These are phyloP conservation scores for Platichthys flesus DNA, from an alignment of 2,113 vertebrate genomes.

Conservation along the genomic window DNA sequence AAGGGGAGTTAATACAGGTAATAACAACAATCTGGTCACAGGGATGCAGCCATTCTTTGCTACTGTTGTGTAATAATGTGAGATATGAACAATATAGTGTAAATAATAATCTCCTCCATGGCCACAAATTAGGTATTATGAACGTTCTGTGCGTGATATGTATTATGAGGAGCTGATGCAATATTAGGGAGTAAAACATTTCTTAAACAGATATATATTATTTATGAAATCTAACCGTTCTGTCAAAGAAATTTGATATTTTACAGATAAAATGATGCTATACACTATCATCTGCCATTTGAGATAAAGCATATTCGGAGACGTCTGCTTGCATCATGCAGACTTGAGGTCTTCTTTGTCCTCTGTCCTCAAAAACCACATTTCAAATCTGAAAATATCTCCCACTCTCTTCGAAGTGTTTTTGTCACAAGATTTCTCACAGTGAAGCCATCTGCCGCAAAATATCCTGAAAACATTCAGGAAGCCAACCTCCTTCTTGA, in stretches of 20 bases:
- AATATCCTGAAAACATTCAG: conserved; percentile 25
- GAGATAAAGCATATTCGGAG: too few relatives aligned
- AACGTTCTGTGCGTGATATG: too few relatives aligned
- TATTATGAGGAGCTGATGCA: too few relatives aligned
- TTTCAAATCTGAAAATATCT: conserved; percentile 7
- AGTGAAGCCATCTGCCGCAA: conserved; percentile 26
- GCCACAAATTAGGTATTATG: too few relatives aligned
- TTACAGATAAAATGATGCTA: too few relatives aligned
- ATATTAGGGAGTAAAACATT: too few relatives aligned
- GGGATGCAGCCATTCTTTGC: background rate
- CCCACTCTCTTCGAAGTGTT: conserved; percentile 8
- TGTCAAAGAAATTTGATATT: too few relatives aligned
- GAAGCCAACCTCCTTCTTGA: conserved; percentile 8
- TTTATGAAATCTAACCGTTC: too few relatives aligned
- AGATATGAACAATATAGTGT: background rate
- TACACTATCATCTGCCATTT: too few relatives aligned
- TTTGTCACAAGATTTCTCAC: conserved; percentile 19
- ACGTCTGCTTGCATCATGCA: background rate
- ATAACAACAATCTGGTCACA: conserved; percentile 6
- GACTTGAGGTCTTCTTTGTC: background rate
- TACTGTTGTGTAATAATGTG: too few relatives aligned
- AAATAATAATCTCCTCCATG: background rate
- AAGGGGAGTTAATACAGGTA: conserved; percentile 17
- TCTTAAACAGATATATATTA: too few relatives aligned
- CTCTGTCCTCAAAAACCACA: too few relatives aligned